These are phyloP conservation scores for Ornithoptera priamus DNA, from an alignment of 2,888 invertebrate genomes.

Conservation along the genomic window DNA sequence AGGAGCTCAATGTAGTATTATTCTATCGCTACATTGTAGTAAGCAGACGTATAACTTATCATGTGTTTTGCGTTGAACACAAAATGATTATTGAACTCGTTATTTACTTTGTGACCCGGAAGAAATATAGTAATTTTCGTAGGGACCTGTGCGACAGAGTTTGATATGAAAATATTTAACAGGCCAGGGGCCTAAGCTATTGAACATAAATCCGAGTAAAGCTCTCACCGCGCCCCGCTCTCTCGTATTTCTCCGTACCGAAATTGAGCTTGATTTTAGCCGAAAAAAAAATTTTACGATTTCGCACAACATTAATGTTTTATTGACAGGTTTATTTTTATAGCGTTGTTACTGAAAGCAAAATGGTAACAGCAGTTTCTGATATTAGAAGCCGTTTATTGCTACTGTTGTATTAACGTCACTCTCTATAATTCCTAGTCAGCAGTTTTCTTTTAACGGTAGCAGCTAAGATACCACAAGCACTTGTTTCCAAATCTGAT, in stretches of 20 bases:
- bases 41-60: too few relatives aligned
- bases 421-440: neutral
- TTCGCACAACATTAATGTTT: slow-evolving; percentile 16
- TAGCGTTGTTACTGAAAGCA: slow-evolving; percentile 13
- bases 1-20: too few relatives aligned
- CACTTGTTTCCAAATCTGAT: too few relatives aligned
- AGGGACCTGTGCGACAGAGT: neutral
- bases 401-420: neutral
- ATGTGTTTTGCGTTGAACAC: too few relatives aligned
- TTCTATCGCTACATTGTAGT: too few relatives aligned
- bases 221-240: slow-evolving; percentile 13
- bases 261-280: slow-evolving; percentile 16
- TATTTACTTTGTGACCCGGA: neutral
- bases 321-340: slow-evolving; percentile 23
- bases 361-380: slow-evolving; percentile 4
- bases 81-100: too few relatives aligned
- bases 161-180: slow-evolving; percentile 7
- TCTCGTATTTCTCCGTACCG: slow-evolving; percentile 14
- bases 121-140: neutral
- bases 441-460: too few relatives aligned
- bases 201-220: slow-evolving; percentile 24
- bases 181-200: slow-evolving; percentile 9
- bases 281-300: slow-evolving; percentile 15
- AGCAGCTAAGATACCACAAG: too few relatives aligned
- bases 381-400: neutral